Percentiles rank a stretch among this genome's conserved stretches.
Evolutionary conservation across 2,113 vertebrate species (phyloP).

Genomic region (rabbit (Oryctolagus cuniculus)): mOryCun1.1 NC_091434.1:146533501-146534000

Average conservation of each 20-base stretch:
- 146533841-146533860: neutral
- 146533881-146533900: neutral
- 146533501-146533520: neutral
- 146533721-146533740: constrained; percentile 86
- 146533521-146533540: constrained; percentile 15
- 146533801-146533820: neutral
- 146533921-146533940: constrained; percentile 10
- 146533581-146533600: constrained; percentile 13
- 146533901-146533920: neutral
- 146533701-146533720: constrained; percentile 97
- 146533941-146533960: constrained; percentile 8
- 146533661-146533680: constrained; percentile 96
- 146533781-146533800: constrained; percentile 40
- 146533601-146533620: neutral
- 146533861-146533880: neutral
- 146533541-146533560: neutral
- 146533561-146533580: neutral
- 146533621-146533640: constrained; percentile 64
- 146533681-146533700: constrained; percentile 97
- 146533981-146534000: neutral
- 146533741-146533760: constrained; percentile 55
- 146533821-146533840: constrained; percentile 13
- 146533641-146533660: constrained; percentile 95
- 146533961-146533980: neutral
- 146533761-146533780: constrained; percentile 45